Base-by-base conservation (phyloP, 2,888 invertebrate genomes). In the Portevinia maculata region DNA sequence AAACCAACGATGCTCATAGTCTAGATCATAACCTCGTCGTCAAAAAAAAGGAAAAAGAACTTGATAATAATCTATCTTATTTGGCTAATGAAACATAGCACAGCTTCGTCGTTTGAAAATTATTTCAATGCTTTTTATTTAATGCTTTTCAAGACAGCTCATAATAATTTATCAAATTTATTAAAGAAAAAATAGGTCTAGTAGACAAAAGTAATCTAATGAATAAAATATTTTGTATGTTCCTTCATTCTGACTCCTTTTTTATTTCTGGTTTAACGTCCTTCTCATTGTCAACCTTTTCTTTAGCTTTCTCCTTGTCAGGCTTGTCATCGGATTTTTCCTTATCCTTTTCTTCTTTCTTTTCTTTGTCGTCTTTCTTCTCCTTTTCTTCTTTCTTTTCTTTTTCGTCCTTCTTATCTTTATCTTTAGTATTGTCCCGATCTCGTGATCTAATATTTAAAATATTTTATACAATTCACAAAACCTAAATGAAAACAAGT, bases 401-500 rank as follows among this genome's bases (percentile, higher is more conserved):
- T 2, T 74, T 76, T 50, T 79, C 84, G 1, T 85, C 73, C 8
- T 86, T 76, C 19, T 86, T 83, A 11, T 86, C 52, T 48, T 76
- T 76, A 1, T 83, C 44, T 8, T 85, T 85, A 34, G 73, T 79
- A 19, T 71, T 69, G n/a, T 86, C 86, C 30, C 86, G 86, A 32
- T 86, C 86, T 13, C 86, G 86, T 9, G 85, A 57, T 11, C 87
- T 87, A 62, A 32, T 21, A 17, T 9, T 44, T 28, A 13, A 24
- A 11, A 24, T 39, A 13, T 32, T 13, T 9, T 44, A 65, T 59
- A n/a, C n/a, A n/a, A n/a, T n/a, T n/a, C n/a, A n/a, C 28, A 30
- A 46, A 30, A 19, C 13, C 24, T n/a, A n/a, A n/a, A n/a, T n/a
- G n/a, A n/a, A 6, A 24, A 8, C 37, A 19, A 8, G 11, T 0